Evolutionary conservation across 2,888 invertebrate species (phyloP).

Genomic region (Sarcophaga variegata): DNA sequence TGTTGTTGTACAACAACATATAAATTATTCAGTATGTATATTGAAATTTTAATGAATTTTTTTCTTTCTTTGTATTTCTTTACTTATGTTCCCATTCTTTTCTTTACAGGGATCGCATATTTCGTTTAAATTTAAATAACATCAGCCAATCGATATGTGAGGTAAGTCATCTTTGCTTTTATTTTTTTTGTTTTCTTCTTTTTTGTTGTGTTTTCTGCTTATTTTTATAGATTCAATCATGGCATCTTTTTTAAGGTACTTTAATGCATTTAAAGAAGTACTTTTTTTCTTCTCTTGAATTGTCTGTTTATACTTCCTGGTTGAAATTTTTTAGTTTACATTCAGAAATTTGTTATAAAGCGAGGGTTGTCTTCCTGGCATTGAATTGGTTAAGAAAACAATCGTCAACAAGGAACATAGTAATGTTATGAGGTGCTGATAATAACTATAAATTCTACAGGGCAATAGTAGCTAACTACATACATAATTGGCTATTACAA

Average conservation of each 20-base stretch:
- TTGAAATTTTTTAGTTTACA: conserved; percentile 25
- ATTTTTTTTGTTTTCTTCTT: not conserved
- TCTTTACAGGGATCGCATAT: conserved; percentile 86
- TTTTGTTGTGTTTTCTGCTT: too few species aligned
- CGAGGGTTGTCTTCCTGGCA: not conserved
- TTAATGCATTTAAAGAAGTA: conserved; percentile 6
- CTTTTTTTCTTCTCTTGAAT: not conserved
- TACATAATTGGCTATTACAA: too few species aligned
- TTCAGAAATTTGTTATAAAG: not conserved
- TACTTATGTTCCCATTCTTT: conserved; percentile 73
- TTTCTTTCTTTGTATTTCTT: conserved; percentile 71
- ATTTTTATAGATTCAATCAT: not conserved
- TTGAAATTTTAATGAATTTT: conserved; percentile 47
- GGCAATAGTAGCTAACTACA: too few species aligned
- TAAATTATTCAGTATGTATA: conserved; percentile 53
- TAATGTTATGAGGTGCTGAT: too few species aligned
- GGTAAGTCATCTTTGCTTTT: conserved; percentile 81
- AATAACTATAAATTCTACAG: too few species aligned
- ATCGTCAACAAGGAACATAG: too few species aligned
- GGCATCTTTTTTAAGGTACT: not conserved
- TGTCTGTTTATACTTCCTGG: conserved; percentile 52
- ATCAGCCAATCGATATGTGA: conserved; percentile 87
- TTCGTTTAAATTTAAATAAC: conserved; percentile 86
- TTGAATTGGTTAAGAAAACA: too few species aligned
- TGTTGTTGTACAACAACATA: conserved; percentile 16